phyloP scores from a whole-genome alignment of 2,797 vertebrate species.

The Paedocypris micromegethes region DNA sequence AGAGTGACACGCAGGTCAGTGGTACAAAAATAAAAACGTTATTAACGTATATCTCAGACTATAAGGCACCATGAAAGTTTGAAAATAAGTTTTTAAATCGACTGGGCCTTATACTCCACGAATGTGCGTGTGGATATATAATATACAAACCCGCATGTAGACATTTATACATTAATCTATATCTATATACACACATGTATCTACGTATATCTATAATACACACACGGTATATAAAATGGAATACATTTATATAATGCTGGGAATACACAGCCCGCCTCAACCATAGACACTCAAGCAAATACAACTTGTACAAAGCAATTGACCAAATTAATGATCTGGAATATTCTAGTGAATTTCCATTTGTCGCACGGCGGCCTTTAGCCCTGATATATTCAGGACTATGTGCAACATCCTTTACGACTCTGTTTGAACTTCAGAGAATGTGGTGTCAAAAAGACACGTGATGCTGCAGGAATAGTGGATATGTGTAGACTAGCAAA shows the following conservation, averaged over 20 bases:
- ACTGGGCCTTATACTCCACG: no score
- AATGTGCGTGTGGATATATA: no score
- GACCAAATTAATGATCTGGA: slow-evolving; percentile 38
- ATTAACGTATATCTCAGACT: background rate
- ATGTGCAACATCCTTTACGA: slow-evolving; percentile 26
- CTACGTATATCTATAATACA: no score
- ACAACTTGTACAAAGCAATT: slow-evolving; percentile 32
- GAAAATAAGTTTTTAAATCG: no score
- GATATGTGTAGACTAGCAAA: background rate
- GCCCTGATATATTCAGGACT: slow-evolving; percentile 42
- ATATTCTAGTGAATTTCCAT: slow-evolving; percentile 29
- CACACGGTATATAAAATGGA: no score
- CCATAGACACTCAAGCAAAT: slow-evolving; percentile 20
- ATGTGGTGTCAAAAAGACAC: background rate
- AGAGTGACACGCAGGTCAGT: background rate
- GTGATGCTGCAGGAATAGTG: background rate
- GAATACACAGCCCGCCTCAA: slow-evolving; percentile 13
- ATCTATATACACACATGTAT: no score
- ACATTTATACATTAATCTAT: no score
- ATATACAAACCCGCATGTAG: no score
- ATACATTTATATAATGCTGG: background rate
- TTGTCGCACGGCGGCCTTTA: slow-evolving; percentile 27
- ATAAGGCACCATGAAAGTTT: no score
- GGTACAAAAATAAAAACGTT: background rate
- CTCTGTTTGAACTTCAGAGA: slow-evolving; percentile 18